These are phyloP conservation scores for Drosophila seclusa DNA, from an alignment of 2,888 invertebrate species.

Conservation along the genomic window DNA sequence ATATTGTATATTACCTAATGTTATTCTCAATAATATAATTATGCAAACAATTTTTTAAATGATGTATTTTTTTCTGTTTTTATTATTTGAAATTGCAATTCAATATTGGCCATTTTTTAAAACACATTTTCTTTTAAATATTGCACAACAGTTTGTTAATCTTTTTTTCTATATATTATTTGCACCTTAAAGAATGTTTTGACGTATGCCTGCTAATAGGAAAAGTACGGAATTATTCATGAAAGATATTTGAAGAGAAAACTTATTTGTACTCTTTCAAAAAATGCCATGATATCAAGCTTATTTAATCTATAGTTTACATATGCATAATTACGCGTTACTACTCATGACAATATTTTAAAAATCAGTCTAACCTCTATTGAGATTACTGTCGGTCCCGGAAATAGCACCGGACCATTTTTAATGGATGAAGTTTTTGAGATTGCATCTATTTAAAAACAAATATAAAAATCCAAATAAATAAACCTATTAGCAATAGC, in stretches of 20 bases:
- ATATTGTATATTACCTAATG: slow-evolving; percentile 67
- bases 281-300: neutral
- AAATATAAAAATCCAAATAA: too few species aligned
- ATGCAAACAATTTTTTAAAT: slow-evolving; percentile 47
- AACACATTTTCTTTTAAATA: slow-evolving; percentile 8
- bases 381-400: neutral
- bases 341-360: slow-evolving; percentile 24
- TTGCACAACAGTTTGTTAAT: neutral
- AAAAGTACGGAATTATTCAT: neutral
- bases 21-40: slow-evolving; percentile 68
- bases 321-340: neutral
- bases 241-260: neutral
- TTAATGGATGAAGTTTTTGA: too few species aligned
- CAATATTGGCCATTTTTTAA: slow-evolving; percentile 3
- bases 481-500: neutral
- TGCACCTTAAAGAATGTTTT: neutral
- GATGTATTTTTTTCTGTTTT: slow-evolving; percentile 47
- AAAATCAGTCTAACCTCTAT: neutral
- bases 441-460: neutral
- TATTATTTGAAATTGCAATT: slow-evolving; percentile 29
- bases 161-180: neutral
- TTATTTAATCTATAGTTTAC: neutral
- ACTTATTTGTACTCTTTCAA: neutral
- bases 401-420: neutral
- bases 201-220: neutral